Conservation (phyloP, 1,140 invertebrate genomes). For the Drosophila nasuta region DNA sequence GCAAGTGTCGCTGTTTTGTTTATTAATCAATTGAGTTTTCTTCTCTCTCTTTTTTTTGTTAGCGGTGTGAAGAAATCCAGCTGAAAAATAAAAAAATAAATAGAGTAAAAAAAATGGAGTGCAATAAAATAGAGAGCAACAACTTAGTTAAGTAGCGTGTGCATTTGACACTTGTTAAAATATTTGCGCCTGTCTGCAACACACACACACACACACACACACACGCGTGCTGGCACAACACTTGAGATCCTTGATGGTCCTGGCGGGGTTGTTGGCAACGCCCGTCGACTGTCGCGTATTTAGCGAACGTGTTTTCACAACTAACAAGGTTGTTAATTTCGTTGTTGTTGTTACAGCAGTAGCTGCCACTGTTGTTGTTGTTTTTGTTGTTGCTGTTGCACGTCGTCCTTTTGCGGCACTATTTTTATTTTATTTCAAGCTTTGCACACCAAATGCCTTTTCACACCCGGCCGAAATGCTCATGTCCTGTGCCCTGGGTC, state of each 20-base stretch:
- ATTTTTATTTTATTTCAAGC: slow-evolving; percentile 74
- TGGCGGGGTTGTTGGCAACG: slow-evolving; percentile 41
- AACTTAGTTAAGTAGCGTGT: slow-evolving; percentile 81
- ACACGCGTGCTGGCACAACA: slow-evolving; percentile 13
- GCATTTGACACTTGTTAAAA: slow-evolving; percentile 84
- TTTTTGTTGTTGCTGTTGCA: slow-evolving; percentile 33
- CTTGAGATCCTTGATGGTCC: slow-evolving; percentile 57
- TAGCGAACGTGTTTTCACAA: slow-evolving; percentile 83
- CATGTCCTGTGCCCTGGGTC: slow-evolving; percentile 44
- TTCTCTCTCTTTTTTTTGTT: neutral
- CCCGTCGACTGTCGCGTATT: slow-evolving; percentile 66
- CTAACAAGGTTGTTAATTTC: slow-evolving; percentile 83
- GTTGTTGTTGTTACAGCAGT: slow-evolving; percentile 41
- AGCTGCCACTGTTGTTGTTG: slow-evolving; percentile 1
- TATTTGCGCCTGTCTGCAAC: slow-evolving; percentile 78
- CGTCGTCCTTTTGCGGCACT: slow-evolving; percentile 45
- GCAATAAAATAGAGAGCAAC: slow-evolving; percentile 34
- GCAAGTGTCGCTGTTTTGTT: slow-evolving; percentile 70
- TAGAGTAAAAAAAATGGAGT: slow-evolving; percentile 4
- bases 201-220: slow-evolving; percentile 36
- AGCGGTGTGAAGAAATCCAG: slow-evolving; percentile 28
- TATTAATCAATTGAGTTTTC: slow-evolving; percentile 69
- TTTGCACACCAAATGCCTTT: slow-evolving; percentile 81
- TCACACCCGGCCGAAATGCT: slow-evolving; percentile 71
- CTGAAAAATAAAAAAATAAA: slow-evolving; percentile 23